A percentile compares a stretch with the other conserved stretches of the same genome.
These are phyloP conservation scores for Telmatherina bonti DNA, from an alignment of 2,797 vertebrate genomes.

Conservation along the genomic window DNA sequence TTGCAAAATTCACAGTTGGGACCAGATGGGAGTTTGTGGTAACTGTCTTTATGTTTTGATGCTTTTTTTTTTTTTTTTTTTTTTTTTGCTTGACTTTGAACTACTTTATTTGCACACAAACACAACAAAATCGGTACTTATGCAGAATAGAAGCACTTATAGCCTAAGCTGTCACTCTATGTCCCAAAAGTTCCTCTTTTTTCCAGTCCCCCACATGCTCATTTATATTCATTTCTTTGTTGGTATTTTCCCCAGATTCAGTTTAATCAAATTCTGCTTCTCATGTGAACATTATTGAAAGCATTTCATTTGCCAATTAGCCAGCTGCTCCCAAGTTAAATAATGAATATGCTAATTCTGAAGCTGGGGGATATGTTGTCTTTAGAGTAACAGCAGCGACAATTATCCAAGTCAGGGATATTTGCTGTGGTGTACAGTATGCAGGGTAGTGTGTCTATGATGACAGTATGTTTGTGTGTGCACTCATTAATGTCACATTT, in stretches of 20 bases:
- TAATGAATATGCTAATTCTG: slow-evolving; percentile 81
- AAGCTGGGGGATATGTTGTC: slow-evolving; percentile 77
- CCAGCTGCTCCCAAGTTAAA: slow-evolving; percentile 79
- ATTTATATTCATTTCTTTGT: slow-evolving; percentile 63
- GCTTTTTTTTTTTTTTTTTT: slow-evolving; percentile 9
- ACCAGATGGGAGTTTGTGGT: slow-evolving; percentile 16
- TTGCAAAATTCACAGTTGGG: slow-evolving; percentile 10
- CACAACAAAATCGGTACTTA: slow-evolving; percentile 26
- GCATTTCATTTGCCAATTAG: slow-evolving; percentile 82
- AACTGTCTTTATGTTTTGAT: slow-evolving; percentile 25
- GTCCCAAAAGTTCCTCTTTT: slow-evolving; percentile 37
- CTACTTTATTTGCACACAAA: slow-evolving; percentile 52
- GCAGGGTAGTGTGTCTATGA: slow-evolving; percentile 7
- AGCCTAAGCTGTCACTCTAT: slow-evolving; percentile 37
- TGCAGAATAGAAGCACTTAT: slow-evolving; percentile 17
- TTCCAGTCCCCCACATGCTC: slow-evolving; percentile 1
- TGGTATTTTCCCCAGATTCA: slow-evolving; percentile 71
- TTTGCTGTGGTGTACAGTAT: slow-evolving; percentile 35
- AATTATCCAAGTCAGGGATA: slow-evolving; percentile 70
- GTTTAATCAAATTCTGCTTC: slow-evolving; percentile 78
- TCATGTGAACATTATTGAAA: slow-evolving; percentile 78
- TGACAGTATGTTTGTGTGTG: slow-evolving; percentile 2
- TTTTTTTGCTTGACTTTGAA: slow-evolving; percentile 14
- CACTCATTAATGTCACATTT: not conserved
- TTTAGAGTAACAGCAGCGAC: slow-evolving; percentile 70